Conservation (phyloP, 2,888 invertebrate species). For the Steinernema scapterisci region DNA sequence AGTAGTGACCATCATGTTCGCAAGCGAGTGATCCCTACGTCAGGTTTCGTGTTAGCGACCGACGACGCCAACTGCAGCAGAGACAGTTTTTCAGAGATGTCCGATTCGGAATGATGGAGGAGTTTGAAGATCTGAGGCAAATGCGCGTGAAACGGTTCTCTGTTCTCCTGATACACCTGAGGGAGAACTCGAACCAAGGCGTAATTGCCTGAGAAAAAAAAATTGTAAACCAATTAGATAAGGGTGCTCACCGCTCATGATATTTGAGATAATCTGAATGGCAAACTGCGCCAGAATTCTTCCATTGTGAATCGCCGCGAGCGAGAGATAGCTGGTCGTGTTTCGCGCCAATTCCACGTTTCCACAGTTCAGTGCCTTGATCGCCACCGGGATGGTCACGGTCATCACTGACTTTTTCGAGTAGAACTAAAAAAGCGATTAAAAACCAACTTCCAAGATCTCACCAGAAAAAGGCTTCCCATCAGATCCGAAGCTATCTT, state of each 20-base stretch:
- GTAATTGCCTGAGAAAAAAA: constrained; percentile 89
- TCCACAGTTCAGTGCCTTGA: constrained; percentile 86
- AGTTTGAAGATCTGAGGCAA: constrained; percentile 78
- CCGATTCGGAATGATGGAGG: constrained; percentile 73
- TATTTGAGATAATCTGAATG: constrained; percentile 86
- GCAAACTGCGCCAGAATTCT: constrained; percentile 83
- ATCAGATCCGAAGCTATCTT: constrained; percentile 94
- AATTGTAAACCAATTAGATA: no score
- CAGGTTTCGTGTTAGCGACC: constrained; percentile 81
- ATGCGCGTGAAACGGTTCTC: constrained; percentile 83
- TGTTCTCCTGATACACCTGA: constrained; percentile 85
- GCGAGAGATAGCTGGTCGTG: constrained; percentile 86
- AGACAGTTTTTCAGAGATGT: constrained; percentile 83
- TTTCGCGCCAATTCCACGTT: constrained; percentile 87
- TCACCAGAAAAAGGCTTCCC: constrained; percentile 88
- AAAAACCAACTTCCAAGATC: constrained; percentile 31
- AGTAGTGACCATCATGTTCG: not conserved
- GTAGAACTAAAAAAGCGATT: constrained; percentile 77
- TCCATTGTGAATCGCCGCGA: constrained; percentile 89
- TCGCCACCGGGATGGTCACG: constrained; percentile 84
- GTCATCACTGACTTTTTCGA: constrained; percentile 79
- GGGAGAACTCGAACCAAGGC: constrained; percentile 84
- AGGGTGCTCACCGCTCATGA: constrained; percentile 76
- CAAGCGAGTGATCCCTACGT: constrained; percentile 71
- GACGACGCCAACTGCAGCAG: constrained; percentile 81